These are phyloP conservation scores for Acanthococcus lagerstroemiae DNA, from an alignment of 2,888 invertebrate genomes.

Conservation along the genomic window DNA sequence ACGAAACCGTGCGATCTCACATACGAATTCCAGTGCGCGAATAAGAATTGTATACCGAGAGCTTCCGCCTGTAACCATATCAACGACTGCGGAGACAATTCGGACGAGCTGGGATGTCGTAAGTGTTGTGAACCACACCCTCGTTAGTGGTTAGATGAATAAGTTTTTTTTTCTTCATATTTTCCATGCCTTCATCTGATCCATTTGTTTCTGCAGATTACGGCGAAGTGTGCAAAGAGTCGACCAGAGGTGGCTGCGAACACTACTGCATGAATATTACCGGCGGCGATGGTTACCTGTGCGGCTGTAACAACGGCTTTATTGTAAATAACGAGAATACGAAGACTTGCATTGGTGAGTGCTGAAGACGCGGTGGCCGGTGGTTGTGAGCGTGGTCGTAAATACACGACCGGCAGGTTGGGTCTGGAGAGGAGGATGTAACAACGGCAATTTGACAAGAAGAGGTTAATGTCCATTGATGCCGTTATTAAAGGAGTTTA, in stretches of 20 bases:
- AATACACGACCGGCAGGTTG: too few relatives aligned
- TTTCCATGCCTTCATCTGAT: not conserved
- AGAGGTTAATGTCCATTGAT: too few relatives aligned
- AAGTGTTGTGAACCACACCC: slow-evolving; percentile 40
- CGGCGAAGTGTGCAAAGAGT: slow-evolving; percentile 42
- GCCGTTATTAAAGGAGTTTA: too few relatives aligned
- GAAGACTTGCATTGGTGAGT: slow-evolving; percentile 58
- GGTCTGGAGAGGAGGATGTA: too few relatives aligned
- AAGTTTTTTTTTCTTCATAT: not conserved
- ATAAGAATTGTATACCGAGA: slow-evolving; percentile 71
- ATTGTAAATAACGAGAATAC: slow-evolving; percentile 68
- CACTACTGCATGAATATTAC: slow-evolving; percentile 80
- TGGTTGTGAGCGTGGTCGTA: too few relatives aligned
- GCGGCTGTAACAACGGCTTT: slow-evolving; percentile 78
- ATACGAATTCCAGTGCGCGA: slow-evolving; percentile 78
- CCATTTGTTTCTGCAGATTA: slow-evolving; percentile 40
- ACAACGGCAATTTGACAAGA: too few relatives aligned
- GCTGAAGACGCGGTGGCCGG: too few relatives aligned
- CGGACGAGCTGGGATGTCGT: slow-evolving; percentile 85
- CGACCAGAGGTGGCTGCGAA: slow-evolving; percentile 70
- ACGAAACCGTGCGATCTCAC: slow-evolving; percentile 64
- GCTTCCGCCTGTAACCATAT: slow-evolving; percentile 74
- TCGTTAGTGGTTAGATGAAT: too few relatives aligned
- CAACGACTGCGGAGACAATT: slow-evolving; percentile 82
- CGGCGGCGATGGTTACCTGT: slow-evolving; percentile 71